Evolutionary conservation across 2,113 vertebrate species (phyloP).

Genomic region (Maccullochella peelii): DNA sequence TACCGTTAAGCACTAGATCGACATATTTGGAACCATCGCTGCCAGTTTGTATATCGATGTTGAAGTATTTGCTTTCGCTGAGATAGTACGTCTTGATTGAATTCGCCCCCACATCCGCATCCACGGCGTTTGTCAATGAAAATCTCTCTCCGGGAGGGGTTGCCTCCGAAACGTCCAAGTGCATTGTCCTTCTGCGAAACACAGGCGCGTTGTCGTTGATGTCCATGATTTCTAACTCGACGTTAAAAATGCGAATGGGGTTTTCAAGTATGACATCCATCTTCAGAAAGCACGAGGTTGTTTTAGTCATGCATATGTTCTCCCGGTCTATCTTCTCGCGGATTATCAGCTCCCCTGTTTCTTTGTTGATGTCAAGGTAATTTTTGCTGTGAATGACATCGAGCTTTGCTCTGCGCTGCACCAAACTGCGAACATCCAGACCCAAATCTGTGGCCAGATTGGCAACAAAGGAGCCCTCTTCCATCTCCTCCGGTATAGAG

Average conservation of each 20-base stretch:
- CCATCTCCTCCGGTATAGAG: constrained; percentile 86
- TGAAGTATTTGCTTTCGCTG: constrained; percentile 82
- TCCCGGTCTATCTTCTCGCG: constrained; percentile 86
- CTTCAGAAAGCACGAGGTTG: constrained; percentile 83
- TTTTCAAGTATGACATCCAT: constrained; percentile 85
- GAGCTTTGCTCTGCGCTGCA: constrained; percentile 81
- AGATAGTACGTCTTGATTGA: constrained; percentile 85
- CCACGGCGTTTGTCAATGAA: constrained; percentile 86
- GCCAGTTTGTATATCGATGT: constrained; percentile 83
- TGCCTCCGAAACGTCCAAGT: constrained; percentile 87
- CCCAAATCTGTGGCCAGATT: constrained; percentile 85
- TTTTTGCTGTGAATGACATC: constrained; percentile 83
- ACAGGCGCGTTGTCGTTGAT: constrained; percentile 87
- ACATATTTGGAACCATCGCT: constrained; percentile 86
- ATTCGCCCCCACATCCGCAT: constrained; percentile 86
- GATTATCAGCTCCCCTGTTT: constrained; percentile 83
- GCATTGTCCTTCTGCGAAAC: constrained; percentile 85
- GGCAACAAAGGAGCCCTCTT: constrained; percentile 84
- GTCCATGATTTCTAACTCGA: constrained; percentile 85
- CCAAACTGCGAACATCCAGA: constrained; percentile 79
- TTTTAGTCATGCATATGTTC: constrained; percentile 82
- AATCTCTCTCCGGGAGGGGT: constrained; percentile 85
- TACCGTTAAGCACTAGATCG: constrained; percentile 80
- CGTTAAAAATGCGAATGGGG: constrained; percentile 84
- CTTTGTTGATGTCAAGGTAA: constrained; percentile 85